These are phyloP conservation scores for Stichodactyla mertensii DNA, from an alignment of 64 coral and sea anemone genomes.

Conservation along the genomic window DNA sequence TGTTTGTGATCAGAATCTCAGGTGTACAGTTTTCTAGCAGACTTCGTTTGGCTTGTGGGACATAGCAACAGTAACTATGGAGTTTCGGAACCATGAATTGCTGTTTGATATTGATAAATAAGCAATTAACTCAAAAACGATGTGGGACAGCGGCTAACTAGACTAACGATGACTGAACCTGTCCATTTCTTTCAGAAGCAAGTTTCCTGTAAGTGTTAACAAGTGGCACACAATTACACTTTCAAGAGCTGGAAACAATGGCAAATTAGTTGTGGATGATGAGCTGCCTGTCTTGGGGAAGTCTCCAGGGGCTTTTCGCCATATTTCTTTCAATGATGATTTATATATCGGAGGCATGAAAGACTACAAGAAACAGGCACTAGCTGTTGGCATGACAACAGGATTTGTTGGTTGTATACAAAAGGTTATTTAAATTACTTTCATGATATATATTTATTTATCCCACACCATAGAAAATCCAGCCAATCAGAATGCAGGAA, in stretches of 20 bases:
- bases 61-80: too few relatives aligned
- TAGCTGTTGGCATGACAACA: background rate
- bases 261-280: background rate
- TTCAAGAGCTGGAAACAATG: constrained; percentile 7
- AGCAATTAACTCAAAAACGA: too few relatives aligned
- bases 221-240: constrained; percentile 13
- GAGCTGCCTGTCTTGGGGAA: constrained; percentile 1
- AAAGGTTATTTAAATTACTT: background rate
- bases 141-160: too few relatives aligned
- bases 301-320: background rate
- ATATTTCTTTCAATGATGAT: background rate
- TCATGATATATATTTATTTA: too few relatives aligned
- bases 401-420: constrained; percentile 28
- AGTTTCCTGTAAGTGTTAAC: background rate
- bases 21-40: too few relatives aligned
- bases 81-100: too few relatives aligned
- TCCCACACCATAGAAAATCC: too few relatives aligned
- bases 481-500: too few relatives aligned
- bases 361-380: background rate
- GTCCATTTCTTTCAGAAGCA: background rate
- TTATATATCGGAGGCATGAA: constrained; percentile 19
- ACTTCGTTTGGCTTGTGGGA: too few relatives aligned
- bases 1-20: too few relatives aligned
- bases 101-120: too few relatives aligned
- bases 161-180: background rate